These are phyloP conservation scores for Ceramica pisi DNA, from an alignment of 2,888 invertebrate genomes.

Conservation along the genomic window DNA sequence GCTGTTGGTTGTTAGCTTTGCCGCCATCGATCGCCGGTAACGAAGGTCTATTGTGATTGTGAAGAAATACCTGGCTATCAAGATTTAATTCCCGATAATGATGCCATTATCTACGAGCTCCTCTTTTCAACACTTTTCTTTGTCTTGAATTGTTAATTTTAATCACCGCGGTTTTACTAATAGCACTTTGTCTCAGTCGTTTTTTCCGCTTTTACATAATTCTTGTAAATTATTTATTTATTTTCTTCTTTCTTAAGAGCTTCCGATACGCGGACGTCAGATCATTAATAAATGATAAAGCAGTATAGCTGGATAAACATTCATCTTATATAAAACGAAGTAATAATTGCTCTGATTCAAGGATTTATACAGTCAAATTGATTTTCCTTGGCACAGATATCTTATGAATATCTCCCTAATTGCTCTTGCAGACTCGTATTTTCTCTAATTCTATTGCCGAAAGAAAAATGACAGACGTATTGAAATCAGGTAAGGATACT, in stretches of 20 bases:
- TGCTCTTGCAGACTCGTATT: constrained; percentile 49
- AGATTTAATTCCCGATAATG: constrained; percentile 38
- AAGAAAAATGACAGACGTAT: constrained; percentile 24
- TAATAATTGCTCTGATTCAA: constrained; percentile 58
- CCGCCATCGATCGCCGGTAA: background rate
- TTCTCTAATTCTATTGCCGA: constrained; percentile 35
- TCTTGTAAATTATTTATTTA: constrained; percentile 19
- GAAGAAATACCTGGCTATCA: constrained; percentile 28
- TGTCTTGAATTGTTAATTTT: constrained; percentile 3
- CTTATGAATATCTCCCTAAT: constrained; percentile 61
- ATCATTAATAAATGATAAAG: constrained; percentile 40
- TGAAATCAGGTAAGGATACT: constrained; percentile 42
- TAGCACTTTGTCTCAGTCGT: background rate
- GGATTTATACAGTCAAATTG: constrained; percentile 50
- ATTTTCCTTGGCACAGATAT: constrained; percentile 49
- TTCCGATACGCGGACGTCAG: constrained; percentile 18
- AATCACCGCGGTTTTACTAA: constrained; percentile 9
- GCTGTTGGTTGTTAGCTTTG: background rate
- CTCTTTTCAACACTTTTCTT: constrained; percentile 17
- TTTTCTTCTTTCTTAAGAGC: constrained; percentile 23
- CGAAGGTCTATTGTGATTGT: constrained; percentile 45
- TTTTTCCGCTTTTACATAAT: constrained; percentile 6
- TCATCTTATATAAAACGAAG: constrained; percentile 41
- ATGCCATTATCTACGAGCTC: constrained; percentile 25
- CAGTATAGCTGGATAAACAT: constrained; percentile 44